phyloP scores from a whole-genome alignment of 2,113 vertebrate species.

The Notothenia rossii region DNA sequence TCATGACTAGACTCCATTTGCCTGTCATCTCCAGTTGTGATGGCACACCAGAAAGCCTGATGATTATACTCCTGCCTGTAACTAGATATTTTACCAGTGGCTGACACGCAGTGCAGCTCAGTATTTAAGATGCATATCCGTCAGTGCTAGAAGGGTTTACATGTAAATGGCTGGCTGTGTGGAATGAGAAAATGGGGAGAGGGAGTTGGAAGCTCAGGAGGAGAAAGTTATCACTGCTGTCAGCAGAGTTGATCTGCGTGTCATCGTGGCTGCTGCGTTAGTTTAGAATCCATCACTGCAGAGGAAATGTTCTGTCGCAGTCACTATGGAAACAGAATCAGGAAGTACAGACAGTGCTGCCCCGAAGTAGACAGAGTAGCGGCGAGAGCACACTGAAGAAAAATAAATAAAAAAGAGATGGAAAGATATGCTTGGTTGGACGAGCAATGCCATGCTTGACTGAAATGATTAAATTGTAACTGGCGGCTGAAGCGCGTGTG shows the following conservation, averaged over 20 bases:
- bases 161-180: conserved; percentile 53
- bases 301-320: conserved; percentile 74
- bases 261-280: conserved; percentile 70
- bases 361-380: conserved; percentile 61
- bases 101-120: conserved; percentile 43
- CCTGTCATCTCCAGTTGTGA: conserved; percentile 67
- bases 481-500: conserved; percentile 42
- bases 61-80: conserved; percentile 52
- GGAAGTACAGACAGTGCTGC: conserved; percentile 73
- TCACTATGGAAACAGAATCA: conserved; percentile 83
- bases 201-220: conserved; percentile 41
- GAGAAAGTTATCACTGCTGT: conserved; percentile 75
- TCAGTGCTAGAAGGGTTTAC: conserved; percentile 60
- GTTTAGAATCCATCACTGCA: conserved; percentile 77
- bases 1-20: conserved; percentile 60
- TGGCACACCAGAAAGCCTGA: conserved; percentile 46
- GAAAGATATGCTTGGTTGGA: conserved; percentile 73
- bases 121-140: conserved; percentile 45
- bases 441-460: conserved; percentile 71
- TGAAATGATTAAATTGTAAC: conserved; percentile 76
- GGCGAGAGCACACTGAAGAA: conserved; percentile 64
- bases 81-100: conserved; percentile 60
- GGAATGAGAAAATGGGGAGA: conserved; percentile 49
- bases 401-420: conserved; percentile 70
- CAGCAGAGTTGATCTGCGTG: conserved; percentile 76